Evolutionary conservation across 2,113 vertebrate species (phyloP).

Genomic region (Holacanthus passer): DNA sequence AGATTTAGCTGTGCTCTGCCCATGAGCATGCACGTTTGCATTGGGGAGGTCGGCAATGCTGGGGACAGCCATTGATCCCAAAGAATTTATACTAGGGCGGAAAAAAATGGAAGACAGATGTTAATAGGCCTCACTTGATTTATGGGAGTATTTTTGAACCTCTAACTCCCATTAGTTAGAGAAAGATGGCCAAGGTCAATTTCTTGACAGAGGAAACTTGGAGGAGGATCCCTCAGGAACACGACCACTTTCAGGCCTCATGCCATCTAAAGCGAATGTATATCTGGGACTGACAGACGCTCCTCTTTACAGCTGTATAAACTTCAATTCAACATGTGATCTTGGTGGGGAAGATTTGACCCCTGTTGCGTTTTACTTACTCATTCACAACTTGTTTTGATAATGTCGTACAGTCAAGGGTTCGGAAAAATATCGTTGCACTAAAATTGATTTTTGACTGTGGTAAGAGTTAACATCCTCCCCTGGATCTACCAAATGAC

Average conservation of each 20-base stretch:
- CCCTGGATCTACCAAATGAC: background rate
- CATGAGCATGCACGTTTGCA: background rate
- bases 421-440: background rate
- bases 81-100: conserved; percentile 22
- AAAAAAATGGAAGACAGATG: conserved; percentile 53
- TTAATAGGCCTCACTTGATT: conserved; percentile 33
- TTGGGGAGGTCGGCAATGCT: background rate
- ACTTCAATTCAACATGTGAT: too few species aligned
- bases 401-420: too few species aligned
- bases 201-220: conserved; percentile 5
- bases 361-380: background rate
- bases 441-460: background rate
- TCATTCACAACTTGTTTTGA: background rate
- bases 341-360: too few species aligned
- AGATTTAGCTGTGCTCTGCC: background rate
- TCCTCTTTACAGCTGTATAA: background rate
- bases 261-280: background rate
- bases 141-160: conserved; percentile 42
- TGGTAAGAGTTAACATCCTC: background rate
- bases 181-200: conserved; percentile 1
- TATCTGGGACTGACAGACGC: background rate
- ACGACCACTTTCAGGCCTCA: too few species aligned
- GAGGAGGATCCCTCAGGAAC: conserved; percentile 7
- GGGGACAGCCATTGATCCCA: background rate
- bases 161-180: conserved; percentile 14